Evolutionary conservation across 1,140 invertebrate genomes (phyloP), one percentile per base, ranked within the genome.

Genomic region (Neodiprion pinetum): DNA sequence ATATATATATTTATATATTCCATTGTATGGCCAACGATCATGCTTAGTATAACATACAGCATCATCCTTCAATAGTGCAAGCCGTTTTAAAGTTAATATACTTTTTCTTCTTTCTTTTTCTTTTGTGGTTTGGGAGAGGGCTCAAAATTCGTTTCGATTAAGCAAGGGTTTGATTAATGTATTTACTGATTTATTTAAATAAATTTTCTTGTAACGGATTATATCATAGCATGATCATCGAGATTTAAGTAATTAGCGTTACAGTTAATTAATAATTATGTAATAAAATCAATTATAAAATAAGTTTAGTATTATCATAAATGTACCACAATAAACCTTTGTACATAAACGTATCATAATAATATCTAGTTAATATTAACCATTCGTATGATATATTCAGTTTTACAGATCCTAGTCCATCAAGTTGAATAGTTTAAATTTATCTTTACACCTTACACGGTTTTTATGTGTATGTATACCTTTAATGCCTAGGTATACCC

Each of bases 11-110:
- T 81, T 82, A 82, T 87, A 84, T 86, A 85, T 83, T 85, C 84
- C 84, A 86, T 86, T 86, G 83, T 87, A 88, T 87, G 86, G 86
- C 84, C 84, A 88, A 88, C 82, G 85, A 87, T 88, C 84, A 87
- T 87, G 84, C 86, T 84, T 84, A 72, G 79, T 80, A 79, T 80
- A 73, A 79, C 81, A 79, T 82, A 79, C 72, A 78, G 76, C 72
- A 73, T 80, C 77, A 76, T 76, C 53, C 65, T 72, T 75, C 72
- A 72, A 78, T 74, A 49, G 75, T 72, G 74, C 71, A 70, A 77
- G 78, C 78, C 73, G 79, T 79, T 68, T 71, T 77, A 71, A 66
- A 73, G n/a, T 68, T 74, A 72, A 76, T 74, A 67, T 76, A 72
- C 14, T n/a, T 71, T 17, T 48, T 72, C 71, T 47, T 67, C 53